Conservation (phyloP, 2,113 vertebrate species). For the Phocoena sinus region DNA sequence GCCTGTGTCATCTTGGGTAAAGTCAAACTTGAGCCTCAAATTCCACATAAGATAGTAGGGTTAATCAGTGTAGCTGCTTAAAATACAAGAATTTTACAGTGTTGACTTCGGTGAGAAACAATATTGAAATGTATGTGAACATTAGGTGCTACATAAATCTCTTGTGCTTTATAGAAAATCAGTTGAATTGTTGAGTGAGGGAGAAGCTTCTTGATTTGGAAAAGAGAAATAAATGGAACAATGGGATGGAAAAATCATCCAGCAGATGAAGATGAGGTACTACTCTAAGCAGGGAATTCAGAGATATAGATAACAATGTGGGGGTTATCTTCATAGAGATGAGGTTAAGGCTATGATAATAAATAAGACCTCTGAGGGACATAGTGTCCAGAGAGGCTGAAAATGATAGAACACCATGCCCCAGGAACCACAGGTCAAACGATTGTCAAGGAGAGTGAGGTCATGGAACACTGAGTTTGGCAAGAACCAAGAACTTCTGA, state of each 20-base stretch:
- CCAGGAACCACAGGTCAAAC: neutral
- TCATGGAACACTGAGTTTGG: neutral
- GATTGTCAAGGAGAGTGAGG: neutral
- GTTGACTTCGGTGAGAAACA: neutral
- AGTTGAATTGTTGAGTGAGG: neutral
- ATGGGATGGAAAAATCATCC: neutral
- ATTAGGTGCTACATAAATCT: neutral
- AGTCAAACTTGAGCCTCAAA: neutral
- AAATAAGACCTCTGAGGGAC: neutral
- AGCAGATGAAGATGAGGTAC: neutral
- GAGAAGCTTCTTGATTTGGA: neutral
- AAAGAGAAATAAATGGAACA: neutral
- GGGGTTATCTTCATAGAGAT: neutral
- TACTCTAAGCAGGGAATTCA: neutral
- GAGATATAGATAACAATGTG: neutral
- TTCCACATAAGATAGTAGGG: neutral
- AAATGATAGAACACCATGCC: neutral
- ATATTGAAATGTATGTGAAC: neutral
- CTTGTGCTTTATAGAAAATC: neutral
- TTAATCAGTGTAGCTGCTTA: neutral
- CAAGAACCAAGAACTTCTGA: neutral
- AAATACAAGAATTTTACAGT: neutral
- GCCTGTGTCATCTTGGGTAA: neutral
- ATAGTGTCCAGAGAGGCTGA: neutral
- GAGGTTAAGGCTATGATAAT: neutral